Base-by-base conservation (phyloP, 1,140 invertebrate genomes). In the Aphelenchoides besseyi region DNA sequence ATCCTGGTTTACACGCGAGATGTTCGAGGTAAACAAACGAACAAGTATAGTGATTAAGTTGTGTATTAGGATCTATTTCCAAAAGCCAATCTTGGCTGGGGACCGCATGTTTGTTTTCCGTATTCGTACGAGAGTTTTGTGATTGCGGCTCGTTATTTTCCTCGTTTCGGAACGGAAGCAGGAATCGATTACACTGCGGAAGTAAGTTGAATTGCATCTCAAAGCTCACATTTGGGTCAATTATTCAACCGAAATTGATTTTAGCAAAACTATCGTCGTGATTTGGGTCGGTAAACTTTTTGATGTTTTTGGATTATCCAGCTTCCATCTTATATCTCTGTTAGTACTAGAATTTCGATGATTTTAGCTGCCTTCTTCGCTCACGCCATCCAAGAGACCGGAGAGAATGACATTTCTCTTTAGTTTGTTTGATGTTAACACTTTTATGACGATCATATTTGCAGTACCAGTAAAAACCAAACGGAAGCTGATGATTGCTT, bases 81-180 rank as follows among this genome's bases (percentile, higher is more conserved):
- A 9, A 77, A 76, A 37, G 79, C 82, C 0, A 82, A 82, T 72
- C 74, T 84, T 41, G 81, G 81, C 53, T 83, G 74, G 76, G 82
- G 82, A 3, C 82, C 81, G 0, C 53, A 77, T 57, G 32, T 55
- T 2, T 83, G 82, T 62, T 74, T 73, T 30, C 82, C 82, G 0
- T 83, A 84, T 66, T 82, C 80, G 2, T 83, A 79, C 55, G 81
- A 83, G 36, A 52, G 73, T 12, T 83, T 83, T 69, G 71, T 74
- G 16, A 82, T 83, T 59, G 82, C 82, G 23, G 71, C 82, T 9
- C 69, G 82, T n/a, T 83, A 83, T 55, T 83, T 83, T 52, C 82
- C 82, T 0, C 53, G 76, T 12, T 83, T 83, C 59, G 82, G 82
- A 41, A 72, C 76, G 8, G 72, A 68, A 3, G 18, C 5, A 33